Conservation (phyloP, 2,113 vertebrate genomes). For the Menura novaehollandiae region DNA sequence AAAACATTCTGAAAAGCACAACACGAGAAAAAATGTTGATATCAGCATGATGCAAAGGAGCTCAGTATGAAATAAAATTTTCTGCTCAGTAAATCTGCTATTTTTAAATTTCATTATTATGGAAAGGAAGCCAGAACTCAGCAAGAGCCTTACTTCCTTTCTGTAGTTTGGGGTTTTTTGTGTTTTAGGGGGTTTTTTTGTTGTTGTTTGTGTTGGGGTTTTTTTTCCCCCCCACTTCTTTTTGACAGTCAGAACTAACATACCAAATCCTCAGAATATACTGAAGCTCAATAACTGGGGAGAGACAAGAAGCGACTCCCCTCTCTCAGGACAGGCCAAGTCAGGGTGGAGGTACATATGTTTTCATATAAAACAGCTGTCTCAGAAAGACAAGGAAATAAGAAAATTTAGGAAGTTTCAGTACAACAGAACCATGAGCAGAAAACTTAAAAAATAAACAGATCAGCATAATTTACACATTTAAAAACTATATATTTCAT, state of each 20-base stretch:
- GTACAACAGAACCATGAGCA: slow-evolving; percentile 38
- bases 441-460: slow-evolving; percentile 51
- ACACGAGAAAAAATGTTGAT: not conserved
- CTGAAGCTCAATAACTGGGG: not conserved
- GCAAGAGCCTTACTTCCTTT: not conserved
- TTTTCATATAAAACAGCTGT: slow-evolving; percentile 16
- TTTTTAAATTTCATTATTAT: not conserved
- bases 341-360: not conserved
- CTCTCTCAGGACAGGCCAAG: not conserved
- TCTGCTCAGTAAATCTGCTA: not conserved
- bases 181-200: too few relatives aligned
- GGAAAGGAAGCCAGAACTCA: not conserved
- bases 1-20: not conserved
- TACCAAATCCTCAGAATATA: not conserved
- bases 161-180: too few relatives aligned
- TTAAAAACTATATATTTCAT: slow-evolving; percentile 71
- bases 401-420: slow-evolving; percentile 9
- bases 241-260: not conserved
- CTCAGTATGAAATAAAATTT: not conserved
- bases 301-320: not conserved
- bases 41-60: not conserved
- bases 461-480: slow-evolving; percentile 72
- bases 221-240: not conserved
- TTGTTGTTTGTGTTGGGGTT: not conserved
- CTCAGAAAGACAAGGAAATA: slow-evolving; percentile 17